Conservation (phyloP, 2,797 vertebrate genomes). For the Acanthurus lineatus region DNA sequence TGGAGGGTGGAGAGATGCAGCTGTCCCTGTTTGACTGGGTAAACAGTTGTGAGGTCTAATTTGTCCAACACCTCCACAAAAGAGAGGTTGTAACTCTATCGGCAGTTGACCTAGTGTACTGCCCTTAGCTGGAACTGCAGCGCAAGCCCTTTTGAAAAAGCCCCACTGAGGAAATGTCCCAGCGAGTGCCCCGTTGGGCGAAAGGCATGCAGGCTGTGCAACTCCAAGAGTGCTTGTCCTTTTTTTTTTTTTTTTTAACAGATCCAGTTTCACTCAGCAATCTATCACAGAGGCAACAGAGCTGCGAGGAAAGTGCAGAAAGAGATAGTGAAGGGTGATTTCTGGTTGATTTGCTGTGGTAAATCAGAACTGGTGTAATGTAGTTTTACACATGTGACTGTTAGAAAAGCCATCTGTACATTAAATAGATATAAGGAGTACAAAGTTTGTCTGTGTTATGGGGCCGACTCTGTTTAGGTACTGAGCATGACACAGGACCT, state of each 20-base stretch:
- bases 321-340: constrained; percentile 26
- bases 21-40: constrained; percentile 79
- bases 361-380: constrained; percentile 30
- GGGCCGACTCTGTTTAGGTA: constrained; percentile 2
- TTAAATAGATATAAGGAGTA: constrained; percentile 31
- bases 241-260: no score
- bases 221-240: constrained; percentile 26
- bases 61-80: constrained; percentile 82
- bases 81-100: constrained; percentile 82
- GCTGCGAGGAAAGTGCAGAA: constrained; percentile 51
- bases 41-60: constrained; percentile 84
- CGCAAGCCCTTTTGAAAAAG: constrained; percentile 73
- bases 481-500: background rate
- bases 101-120: constrained; percentile 82
- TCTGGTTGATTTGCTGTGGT: constrained; percentile 42
- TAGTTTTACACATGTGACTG: constrained; percentile 30
- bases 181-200: constrained; percentile 72
- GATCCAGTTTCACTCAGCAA: constrained; percentile 79
- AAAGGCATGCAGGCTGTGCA: constrained; percentile 77
- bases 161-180: constrained; percentile 75
- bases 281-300: constrained; percentile 73
- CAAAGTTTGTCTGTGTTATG: constrained; percentile 11
- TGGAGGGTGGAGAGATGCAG: constrained; percentile 76
- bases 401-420: constrained; percentile 31
- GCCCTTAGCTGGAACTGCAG: constrained; percentile 75